Evolutionary conservation across 2,797 vertebrate species (phyloP).

Genomic region (Poecile montanus): DNA sequence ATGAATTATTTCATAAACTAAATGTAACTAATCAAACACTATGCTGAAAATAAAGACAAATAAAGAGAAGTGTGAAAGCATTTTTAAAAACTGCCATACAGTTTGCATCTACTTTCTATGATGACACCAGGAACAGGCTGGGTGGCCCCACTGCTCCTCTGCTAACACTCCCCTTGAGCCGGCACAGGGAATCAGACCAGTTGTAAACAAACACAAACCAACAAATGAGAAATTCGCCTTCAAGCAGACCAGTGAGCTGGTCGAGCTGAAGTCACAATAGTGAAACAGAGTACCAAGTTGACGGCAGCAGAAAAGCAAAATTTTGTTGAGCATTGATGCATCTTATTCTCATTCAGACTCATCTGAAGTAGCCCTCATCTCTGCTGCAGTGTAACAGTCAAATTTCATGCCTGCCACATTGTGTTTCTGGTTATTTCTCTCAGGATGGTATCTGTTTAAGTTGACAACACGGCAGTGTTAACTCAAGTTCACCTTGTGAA

Average conservation of each 20-base stretch:
- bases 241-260: not conserved
- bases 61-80: not conserved
- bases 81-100: not conserved
- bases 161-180: not conserved
- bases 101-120: not conserved
- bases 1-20: not conserved
- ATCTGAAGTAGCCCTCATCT: not conserved
- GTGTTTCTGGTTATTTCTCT: not conserved
- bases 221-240: not conserved
- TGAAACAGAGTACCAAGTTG: not conserved
- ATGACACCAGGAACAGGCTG: not conserved
- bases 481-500: not conserved
- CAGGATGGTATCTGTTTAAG: not conserved
- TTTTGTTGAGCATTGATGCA: too few relatives aligned
- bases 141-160: fast-evolving
- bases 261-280: fast-evolving
- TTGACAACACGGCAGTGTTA: fast-evolving
- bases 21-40: not conserved
- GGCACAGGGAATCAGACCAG: not conserved
- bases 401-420: conserved; percentile 7
- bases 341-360: not conserved
- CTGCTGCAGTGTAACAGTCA: not conserved
- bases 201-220: not conserved
- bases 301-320: not conserved
- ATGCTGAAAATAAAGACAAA: not conserved